Percentiles rank a stretch among this genome's conserved stretches.
These are phyloP conservation scores for Gallinago media DNA, from an alignment of 2,113 vertebrate genomes.

Conservation along the genomic window DNA sequence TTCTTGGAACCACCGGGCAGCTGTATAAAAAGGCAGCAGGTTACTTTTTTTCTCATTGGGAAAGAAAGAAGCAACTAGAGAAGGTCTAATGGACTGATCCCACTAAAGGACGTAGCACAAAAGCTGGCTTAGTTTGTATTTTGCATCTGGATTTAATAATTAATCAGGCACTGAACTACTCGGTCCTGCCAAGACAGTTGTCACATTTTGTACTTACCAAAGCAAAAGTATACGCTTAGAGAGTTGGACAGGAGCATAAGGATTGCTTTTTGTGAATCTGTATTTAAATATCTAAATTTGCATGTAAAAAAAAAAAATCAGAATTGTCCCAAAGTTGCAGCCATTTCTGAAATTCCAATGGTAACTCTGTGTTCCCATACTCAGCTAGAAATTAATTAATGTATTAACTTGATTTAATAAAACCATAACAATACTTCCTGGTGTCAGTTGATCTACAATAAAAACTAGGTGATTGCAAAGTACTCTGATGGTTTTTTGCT, in stretches of 20 bases:
- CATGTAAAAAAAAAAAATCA: not conserved
- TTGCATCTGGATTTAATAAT: not conserved
- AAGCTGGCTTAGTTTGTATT: not conserved
- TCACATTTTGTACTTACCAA: not conserved
- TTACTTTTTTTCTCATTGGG: not conserved
- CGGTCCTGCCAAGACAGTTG: not conserved
- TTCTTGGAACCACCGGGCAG: not conserved
- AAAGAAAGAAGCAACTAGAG: not conserved
- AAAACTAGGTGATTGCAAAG: not conserved
- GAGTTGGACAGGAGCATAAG: not conserved
- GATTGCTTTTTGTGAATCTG: not conserved
- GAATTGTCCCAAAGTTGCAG: not conserved
- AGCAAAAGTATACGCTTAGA: not conserved
- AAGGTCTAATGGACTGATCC: not conserved
- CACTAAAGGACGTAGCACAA: not conserved
- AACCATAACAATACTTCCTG: not conserved
- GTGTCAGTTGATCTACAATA: not conserved
- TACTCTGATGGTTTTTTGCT: not conserved
- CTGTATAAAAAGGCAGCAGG: not conserved
- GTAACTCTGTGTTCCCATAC: not conserved
- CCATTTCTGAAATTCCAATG: not conserved
- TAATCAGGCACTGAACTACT: not conserved
- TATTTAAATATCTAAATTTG: not conserved
- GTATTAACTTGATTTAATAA: not conserved
- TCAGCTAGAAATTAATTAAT: slow-evolving; percentile 16